Conservation (phyloP, 2,113 vertebrate species). For the Malaclemys terrapin region DNA sequence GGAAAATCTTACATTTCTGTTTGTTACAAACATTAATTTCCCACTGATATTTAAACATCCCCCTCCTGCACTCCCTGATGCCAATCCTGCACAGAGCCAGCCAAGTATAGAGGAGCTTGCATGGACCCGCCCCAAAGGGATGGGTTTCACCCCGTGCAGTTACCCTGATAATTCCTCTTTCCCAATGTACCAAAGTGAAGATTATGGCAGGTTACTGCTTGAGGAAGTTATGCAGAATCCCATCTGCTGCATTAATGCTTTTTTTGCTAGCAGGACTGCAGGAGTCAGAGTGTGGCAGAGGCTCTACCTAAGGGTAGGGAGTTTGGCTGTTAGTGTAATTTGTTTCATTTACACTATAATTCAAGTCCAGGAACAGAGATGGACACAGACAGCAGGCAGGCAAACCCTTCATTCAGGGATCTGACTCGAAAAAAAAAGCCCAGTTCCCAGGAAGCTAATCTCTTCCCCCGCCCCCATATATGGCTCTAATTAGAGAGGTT, state of each 20-base stretch:
- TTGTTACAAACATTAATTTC: constrained; percentile 14
- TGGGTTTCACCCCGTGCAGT: no score
- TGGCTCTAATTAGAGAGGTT: no score
- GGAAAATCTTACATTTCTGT: background rate
- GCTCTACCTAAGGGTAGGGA: no score
- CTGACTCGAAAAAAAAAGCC: background rate
- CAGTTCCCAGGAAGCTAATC: no score
- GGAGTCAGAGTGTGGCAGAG: background rate
- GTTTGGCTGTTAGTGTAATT: background rate
- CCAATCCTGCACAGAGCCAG: no score
- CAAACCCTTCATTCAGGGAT: background rate
- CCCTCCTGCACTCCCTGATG: rapidly evolving
- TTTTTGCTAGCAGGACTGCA: background rate
- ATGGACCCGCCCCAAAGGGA: no score
- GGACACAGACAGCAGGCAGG: background rate
- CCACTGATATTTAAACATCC: background rate
- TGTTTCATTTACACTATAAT: background rate
- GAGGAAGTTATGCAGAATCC: no score
- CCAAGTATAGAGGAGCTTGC: no score
- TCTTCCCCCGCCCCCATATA: no score
- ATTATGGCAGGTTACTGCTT: background rate
- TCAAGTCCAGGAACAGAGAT: background rate
- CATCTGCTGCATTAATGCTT: no score
- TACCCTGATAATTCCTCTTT: background rate
- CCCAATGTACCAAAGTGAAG: background rate